Base-by-base conservation (phyloP, 2,113 vertebrate genomes). In the Coryphaenoides rupestris region DNA sequence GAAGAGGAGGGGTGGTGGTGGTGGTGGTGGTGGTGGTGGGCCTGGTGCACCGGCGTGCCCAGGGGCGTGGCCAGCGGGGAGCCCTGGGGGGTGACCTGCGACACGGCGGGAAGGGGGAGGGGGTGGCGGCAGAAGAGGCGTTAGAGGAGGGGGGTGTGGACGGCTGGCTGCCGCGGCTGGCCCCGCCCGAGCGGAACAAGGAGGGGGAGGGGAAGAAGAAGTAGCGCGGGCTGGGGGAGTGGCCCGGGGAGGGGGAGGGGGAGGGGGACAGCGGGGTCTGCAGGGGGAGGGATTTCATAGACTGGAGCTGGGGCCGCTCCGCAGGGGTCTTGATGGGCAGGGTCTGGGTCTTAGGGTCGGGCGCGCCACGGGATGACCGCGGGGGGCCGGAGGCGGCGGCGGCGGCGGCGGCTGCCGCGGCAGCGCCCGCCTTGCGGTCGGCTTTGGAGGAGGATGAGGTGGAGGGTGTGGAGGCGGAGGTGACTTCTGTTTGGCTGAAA, bases 291-390 rank as follows among this genome's bases (percentile, higher is more conserved):
- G 92, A 92, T 86, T 92, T 91, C 85, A 92, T 93, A 76, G 92
- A 87, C 78, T 94, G 91, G 67, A 93, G 91, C 64, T 89, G 92
- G 58, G 90, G 90, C n/a, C 92, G 80, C 1, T 91, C 88, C 59
- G 78, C 81, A 63, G 81, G 89, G 77, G 81, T 88, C 78, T 94
- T 93, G 76, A 93, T 91, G 63, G 94, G 94, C 79, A 95, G 88
- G 62, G 94, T 95, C 89, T 94, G 93, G 46, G 94, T 96, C 91
- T 96, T 95, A 69, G 90, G 90, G 77, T 92, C 90, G 5, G 88
- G 88, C 76, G 52, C 68, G 10, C 68, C 91, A 77, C 87, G 92
- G 82, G 80, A 75, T 28, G 55, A 87, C 81, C 91, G 83, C 46
- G 90, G 73, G n/a, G n/a, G n/a, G n/a, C n/a, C n/a, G n/a, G n/a